Evolutionary conservation across 2,797 vertebrate genomes (phyloP).

Genomic region (Threskiornis aethiopicus): DNA sequence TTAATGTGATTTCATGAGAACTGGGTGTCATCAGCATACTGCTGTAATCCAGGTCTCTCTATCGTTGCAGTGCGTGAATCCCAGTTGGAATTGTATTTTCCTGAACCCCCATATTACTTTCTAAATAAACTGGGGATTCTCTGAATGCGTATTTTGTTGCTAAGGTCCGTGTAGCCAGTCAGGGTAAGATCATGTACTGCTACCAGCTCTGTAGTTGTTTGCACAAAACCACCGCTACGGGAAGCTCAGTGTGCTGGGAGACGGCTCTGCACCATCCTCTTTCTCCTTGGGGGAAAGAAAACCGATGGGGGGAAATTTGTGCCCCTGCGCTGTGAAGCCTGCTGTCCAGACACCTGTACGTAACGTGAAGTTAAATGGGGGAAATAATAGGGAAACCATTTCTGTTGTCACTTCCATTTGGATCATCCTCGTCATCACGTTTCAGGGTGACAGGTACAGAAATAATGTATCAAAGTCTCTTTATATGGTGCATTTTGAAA

Average conservation of each 20-base stretch:
- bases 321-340: constrained; percentile 11
- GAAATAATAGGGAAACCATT: constrained; percentile 63
- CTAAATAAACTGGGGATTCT: not conserved
- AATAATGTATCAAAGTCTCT: constrained; percentile 64
- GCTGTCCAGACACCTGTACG: constrained; percentile 67
- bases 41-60: not conserved
- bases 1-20: not conserved
- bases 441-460: constrained; percentile 71
- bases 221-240: not conserved
- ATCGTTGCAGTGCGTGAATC: not conserved
- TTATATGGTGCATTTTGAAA: constrained; percentile 8
- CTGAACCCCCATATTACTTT: not conserved
- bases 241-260: not conserved
- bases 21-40: not conserved
- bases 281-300: not conserved
- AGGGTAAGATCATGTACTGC: not conserved
- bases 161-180: not conserved
- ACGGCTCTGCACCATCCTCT: not conserved
- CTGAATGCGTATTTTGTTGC: not conserved
- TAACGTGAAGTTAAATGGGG: constrained; percentile 58
- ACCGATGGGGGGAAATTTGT: not conserved
- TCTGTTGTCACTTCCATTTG: constrained; percentile 65
- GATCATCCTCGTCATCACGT: constrained; percentile 64
- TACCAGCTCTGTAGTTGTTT: not conserved
- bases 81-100: not conserved